Evolutionary conservation across 2,113 vertebrate species (phyloP), one percentile per base, ranked within the genome.

Genomic region (Sakesphorus luctuosus): DNA sequence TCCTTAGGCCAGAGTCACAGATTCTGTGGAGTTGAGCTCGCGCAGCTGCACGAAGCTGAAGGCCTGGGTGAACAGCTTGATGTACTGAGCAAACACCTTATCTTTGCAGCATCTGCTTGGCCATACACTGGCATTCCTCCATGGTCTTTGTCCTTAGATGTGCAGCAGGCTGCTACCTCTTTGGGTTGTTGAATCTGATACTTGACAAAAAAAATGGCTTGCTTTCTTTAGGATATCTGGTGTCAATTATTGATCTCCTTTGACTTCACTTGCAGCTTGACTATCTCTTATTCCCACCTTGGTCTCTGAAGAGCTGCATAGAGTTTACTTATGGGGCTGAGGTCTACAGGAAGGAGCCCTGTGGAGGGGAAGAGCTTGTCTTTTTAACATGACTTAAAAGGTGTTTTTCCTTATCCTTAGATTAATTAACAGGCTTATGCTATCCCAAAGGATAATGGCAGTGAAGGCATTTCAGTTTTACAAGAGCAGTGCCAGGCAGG

Each of bases 1-100:
- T 96, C 92, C 88, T 94, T 71, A 78, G 83, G 66, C 68, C 61
- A 33, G 68, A 95, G 79, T 95, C 90, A 95, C 56, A 11, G 90
- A 14, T 40, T 62, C 73, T 20, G 10, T 49, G 58, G 63, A 75
- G 63, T 72, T 6, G 18, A 8, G 24, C 67, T 86, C 14, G 0
- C 77, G 92, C 52, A 83, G 93, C 90, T 93, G 75, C 79, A 49
- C 10, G 75, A 81, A 93, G 72, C 61, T 28, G 68, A 78, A 91
- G 73, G 52, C 21, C 0, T 65, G 74, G 93, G 90, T 3, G 1
- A 83, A 33, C 82, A 94, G 65, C 72, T 84, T 84, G 46, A 62
- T 71, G 55, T 65, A 18, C 72, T 63, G 78, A 77, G 74, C 88
- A 88, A 50, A 50, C 36, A 66, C 52, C 65, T 89, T 63, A 77